Conservation (phyloP, 1,140 invertebrate genomes). For the Leptinotarsa lineolata region DNA sequence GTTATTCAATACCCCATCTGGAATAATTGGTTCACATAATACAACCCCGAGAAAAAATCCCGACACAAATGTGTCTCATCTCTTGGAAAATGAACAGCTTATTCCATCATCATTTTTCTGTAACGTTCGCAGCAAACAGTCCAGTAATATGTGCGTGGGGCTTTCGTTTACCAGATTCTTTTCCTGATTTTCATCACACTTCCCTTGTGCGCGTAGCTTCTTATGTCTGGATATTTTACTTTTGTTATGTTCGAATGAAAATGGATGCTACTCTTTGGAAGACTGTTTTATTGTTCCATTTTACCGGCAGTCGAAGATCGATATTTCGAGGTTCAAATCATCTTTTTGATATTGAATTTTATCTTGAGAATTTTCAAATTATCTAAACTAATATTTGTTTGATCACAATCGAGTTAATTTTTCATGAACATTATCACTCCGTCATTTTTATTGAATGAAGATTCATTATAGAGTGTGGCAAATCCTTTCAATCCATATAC, state of each 20-base stretch:
- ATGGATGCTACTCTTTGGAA: neutral
- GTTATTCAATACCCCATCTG: neutral
- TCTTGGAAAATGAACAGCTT: constrained; percentile 20
- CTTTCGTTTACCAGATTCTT: constrained; percentile 34
- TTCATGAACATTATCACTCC: too few species aligned
- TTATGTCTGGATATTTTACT: constrained; percentile 1
- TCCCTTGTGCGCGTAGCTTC: neutral
- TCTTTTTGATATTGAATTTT: too few species aligned
- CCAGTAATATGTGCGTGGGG: constrained; percentile 52
- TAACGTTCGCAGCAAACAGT: constrained; percentile 50
- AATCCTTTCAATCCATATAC: too few species aligned
- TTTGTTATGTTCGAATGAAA: neutral
- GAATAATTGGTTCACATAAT: neutral
- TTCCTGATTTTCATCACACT: constrained; percentile 20
- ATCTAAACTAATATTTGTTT: too few species aligned
- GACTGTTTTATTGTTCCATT: neutral
- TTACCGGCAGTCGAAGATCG: too few species aligned
- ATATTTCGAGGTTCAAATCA: too few species aligned
- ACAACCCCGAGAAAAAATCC: neutral
- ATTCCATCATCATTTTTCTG: constrained; percentile 47
- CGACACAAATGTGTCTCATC: neutral
- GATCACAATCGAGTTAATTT: too few species aligned
- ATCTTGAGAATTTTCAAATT: too few species aligned
- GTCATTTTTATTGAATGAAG: too few species aligned
- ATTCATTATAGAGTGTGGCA: too few species aligned